These are phyloP conservation scores for Tenthredo mesomela DNA, from an alignment of 2,888 invertebrate species.

Conservation along the genomic window DNA sequence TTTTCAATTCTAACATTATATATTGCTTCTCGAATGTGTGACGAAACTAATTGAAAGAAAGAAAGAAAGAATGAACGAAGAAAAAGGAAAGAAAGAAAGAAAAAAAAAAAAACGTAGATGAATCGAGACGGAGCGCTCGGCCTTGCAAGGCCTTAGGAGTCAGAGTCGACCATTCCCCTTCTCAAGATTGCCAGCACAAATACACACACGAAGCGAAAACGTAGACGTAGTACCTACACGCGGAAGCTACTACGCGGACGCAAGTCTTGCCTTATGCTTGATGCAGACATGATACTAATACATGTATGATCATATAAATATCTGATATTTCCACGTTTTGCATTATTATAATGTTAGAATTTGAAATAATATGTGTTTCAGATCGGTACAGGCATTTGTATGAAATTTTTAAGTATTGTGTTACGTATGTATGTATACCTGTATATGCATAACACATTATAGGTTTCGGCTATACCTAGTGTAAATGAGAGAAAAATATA, in stretches of 20 bases:
- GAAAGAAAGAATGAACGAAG: constrained; percentile 8
- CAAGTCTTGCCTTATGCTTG: neutral
- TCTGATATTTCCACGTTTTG: neutral
- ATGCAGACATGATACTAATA: neutral
- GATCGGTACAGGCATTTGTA: neutral
- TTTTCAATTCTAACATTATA: neutral
- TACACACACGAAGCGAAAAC: constrained; percentile 25
- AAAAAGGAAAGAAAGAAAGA: neutral
- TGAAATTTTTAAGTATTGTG: neutral
- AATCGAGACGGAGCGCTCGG: constrained; percentile 61
- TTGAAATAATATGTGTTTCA: neutral
- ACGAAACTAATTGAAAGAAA: constrained; percentile 40
- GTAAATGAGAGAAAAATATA: constrained; percentile 7
- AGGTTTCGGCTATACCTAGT: neutral
- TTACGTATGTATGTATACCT: neutral
- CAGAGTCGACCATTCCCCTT: constrained; percentile 41
- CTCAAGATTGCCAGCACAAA: constrained; percentile 19
- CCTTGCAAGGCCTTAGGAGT: constrained; percentile 70
- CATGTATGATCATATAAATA: neutral
- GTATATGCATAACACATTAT: neutral
- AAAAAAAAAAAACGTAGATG: constrained; percentile 33
- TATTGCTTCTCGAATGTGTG: neutral
- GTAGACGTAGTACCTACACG: neutral
- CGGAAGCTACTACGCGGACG: constrained; percentile 17
- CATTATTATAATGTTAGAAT: neutral